These are phyloP conservation scores for Poeciliopsis retropinna DNA, from an alignment of 2,113 vertebrate genomes.

Conservation along the genomic window DNA sequence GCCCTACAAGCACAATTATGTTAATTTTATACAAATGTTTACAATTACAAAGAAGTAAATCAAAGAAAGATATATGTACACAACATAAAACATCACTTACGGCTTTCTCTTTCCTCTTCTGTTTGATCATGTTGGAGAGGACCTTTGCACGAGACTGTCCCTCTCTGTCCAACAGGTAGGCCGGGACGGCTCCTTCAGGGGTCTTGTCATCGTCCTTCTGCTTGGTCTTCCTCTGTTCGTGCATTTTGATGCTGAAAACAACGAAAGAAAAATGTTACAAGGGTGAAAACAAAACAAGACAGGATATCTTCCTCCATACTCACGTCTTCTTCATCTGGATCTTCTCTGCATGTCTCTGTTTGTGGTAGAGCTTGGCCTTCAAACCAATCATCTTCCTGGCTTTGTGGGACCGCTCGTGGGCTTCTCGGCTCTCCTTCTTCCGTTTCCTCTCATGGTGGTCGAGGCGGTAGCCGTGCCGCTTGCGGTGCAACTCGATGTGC, in stretches of 20 bases:
- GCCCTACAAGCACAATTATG: slow-evolving; percentile 76
- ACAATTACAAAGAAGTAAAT: neutral
- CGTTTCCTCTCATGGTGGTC: slow-evolving; percentile 95
- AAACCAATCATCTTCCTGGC: slow-evolving; percentile 96
- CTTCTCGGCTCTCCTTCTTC: slow-evolving; percentile 96
- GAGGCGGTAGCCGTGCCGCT: slow-evolving; percentile 94
- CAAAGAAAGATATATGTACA: neutral
- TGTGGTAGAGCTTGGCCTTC: slow-evolving; percentile 98
- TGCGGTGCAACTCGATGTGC: slow-evolving; percentile 95
- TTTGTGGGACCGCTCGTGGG: slow-evolving; percentile 92
- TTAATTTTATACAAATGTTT: neutral
- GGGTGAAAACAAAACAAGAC: neutral
- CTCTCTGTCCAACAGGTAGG: slow-evolving; percentile 95
- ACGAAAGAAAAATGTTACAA: neutral
- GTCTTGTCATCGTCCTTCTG: slow-evolving; percentile 95
- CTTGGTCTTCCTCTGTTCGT: slow-evolving; percentile 95
- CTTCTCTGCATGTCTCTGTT: slow-evolving; percentile 96
- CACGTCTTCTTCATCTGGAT: slow-evolving; percentile 99
- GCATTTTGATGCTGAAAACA: slow-evolving; percentile 92
- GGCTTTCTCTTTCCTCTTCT: slow-evolving; percentile 98
- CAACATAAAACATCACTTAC: slow-evolving; percentile 79
- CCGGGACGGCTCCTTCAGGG: slow-evolving; percentile 93
- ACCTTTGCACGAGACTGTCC: slow-evolving; percentile 94
- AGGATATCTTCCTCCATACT: slow-evolving; percentile 62
- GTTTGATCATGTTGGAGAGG: slow-evolving; percentile 99